A percentile compares a stretch with the other conserved stretches of the same genome.
Conservation (phyloP, 2,888 invertebrate genomes). For the Eurytoma adleriae region DNA sequence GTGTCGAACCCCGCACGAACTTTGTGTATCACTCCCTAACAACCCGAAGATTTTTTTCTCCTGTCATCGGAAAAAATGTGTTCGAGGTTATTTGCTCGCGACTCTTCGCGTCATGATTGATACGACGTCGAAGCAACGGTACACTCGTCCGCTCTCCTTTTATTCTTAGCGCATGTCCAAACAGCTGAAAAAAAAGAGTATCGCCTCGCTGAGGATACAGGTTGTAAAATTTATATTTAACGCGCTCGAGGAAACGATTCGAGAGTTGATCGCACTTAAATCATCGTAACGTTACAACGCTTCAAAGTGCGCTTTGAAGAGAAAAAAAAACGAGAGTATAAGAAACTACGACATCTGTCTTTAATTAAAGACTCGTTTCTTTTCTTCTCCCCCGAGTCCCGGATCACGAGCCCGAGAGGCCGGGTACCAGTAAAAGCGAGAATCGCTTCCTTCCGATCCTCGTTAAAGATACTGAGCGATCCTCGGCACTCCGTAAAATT, state of each 20-base stretch:
- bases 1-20: constrained; percentile 23
- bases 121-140: not conserved
- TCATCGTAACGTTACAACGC: not conserved
- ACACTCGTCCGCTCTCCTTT: not conserved
- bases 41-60: not conserved
- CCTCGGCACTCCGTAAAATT: constrained; percentile 35
- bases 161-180: not conserved
- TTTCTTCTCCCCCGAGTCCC: not conserved
- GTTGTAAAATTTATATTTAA: too few relatives aligned
- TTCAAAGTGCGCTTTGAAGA: not conserved
- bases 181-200: not conserved
- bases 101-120: too few relatives aligned
- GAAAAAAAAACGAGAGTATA: not conserved
- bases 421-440: constrained; percentile 19
- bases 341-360: constrained; percentile 39
- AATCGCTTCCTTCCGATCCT: constrained; percentile 53
- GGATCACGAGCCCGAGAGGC: not conserved
- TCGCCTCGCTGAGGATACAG: not conserved
- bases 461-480: constrained; percentile 46
- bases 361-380: constrained; percentile 46
- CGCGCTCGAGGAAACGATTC: not conserved
- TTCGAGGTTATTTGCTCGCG: not conserved
- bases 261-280: not conserved
- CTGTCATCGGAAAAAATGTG: too few relatives aligned
- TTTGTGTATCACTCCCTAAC: not conserved